A percentile compares a stretch with the other conserved stretches of the same genome.
Conservation (phyloP, 2,888 invertebrate genomes). For the Macrosoma leucophasiata region DNA sequence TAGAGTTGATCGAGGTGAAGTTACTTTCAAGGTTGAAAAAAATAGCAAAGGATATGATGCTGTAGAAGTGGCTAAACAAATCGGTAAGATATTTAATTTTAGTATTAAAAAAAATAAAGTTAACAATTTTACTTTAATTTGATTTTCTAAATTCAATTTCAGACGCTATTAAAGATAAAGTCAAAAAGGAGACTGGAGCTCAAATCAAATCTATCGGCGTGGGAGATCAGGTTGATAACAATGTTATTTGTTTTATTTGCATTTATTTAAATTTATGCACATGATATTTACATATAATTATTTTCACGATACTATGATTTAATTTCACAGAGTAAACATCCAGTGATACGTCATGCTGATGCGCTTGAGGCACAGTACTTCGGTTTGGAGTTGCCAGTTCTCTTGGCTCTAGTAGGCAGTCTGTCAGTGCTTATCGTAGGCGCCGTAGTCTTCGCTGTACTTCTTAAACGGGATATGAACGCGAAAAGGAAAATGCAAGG, state of each 20-base stretch:
- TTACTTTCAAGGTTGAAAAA: conserved; percentile 83
- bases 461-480: conserved; percentile 85
- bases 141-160: conserved; percentile 31
- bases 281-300: too few species aligned
- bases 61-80: conserved; percentile 78
- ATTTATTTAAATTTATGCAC: conserved; percentile 7
- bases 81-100: too few species aligned
- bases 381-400: conserved; percentile 50
- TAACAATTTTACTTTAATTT: too few species aligned
- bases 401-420: conserved; percentile 56
- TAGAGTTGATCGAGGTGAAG: conserved; percentile 85
- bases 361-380: conserved; percentile 38
- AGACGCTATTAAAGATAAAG: conserved; percentile 78
- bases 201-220: conserved; percentile 84
- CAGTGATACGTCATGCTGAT: conserved; percentile 48
- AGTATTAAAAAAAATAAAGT: too few species aligned
- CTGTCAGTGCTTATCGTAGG: conserved; percentile 55
- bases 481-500: conserved; percentile 88
- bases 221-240: conserved; percentile 82
- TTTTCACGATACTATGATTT: conserved; percentile 4
- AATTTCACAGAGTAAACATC: conserved; percentile 52
- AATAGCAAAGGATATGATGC: conserved; percentile 80
- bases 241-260: conserved; percentile 10
- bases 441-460: conserved; percentile 53
- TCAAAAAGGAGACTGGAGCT: conserved; percentile 80